Base-by-base conservation (phyloP, 2,113 vertebrate genomes). In the Cacatua alba region DNA sequence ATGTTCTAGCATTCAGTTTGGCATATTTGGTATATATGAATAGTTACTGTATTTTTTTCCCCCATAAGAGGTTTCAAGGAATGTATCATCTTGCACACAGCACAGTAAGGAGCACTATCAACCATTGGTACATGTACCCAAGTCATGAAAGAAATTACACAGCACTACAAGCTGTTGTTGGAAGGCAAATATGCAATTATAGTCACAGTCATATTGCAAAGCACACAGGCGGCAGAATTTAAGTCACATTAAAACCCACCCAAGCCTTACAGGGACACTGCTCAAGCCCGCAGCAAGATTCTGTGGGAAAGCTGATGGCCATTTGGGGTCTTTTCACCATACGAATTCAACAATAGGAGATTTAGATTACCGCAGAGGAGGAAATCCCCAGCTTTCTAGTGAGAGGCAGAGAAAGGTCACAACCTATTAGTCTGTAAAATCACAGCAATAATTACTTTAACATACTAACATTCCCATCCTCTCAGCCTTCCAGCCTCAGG, bases 361-460 rank as follows among this genome's bases (percentile, higher is more conserved):
- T 82, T 84, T 59, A 23, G 23, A 93, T 82, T 84, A 93, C 57
- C 28, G 29, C 41, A 87, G 64, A 79, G 14, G 19, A 26, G 41
- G 41, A 91, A 92, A 91, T 72, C 37, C n/a, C 13, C 70, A 87
- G 78, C 69, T 69, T 94, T 87, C 52, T 28, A 92, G 41, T 20
- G 55, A 86, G 67, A 91, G 31, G 57, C 52, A 95, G 39, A 82
- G 62, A 89, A 89, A 89, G 74, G 89, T 85, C 74, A 89, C 37
- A 76, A 91, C 48, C 62, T 87, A 85, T 76, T 72, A 89, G 51
- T 76, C 70, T 85, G 44, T 57, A 87, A 97, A 95, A 94, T 76
- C 89, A 84, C 65, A 87, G 77, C 48, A 89, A 76, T 89, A 94
- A 92, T 89, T 94, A 79, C 62, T 95, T 87, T 63, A 95, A 72